phyloP scores from a whole-genome alignment of 2,113 vertebrate species.

The Megalops atlanticus region DNA sequence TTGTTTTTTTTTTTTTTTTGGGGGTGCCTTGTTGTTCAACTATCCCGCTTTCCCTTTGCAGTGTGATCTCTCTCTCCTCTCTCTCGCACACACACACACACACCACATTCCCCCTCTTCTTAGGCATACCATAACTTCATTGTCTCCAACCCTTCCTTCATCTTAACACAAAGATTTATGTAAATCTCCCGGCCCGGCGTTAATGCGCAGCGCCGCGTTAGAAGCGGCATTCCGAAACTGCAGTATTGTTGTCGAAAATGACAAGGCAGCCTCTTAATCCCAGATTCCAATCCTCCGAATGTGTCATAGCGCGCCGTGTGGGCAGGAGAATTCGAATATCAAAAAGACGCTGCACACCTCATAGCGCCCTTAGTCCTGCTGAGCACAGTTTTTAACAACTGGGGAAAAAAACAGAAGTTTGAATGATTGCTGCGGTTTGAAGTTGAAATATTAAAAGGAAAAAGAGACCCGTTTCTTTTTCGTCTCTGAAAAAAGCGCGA shows the following conservation, averaged over 20 bases:
- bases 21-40: no score
- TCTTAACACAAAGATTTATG: slow-evolving; percentile 83
- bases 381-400: slow-evolving; percentile 50
- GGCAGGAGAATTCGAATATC: slow-evolving; percentile 74
- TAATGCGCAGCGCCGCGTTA: slow-evolving; percentile 74
- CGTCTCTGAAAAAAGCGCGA: slow-evolving; percentile 12
- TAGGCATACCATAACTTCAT: slow-evolving; percentile 64
- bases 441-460: slow-evolving; percentile 33
- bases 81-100: neutral
- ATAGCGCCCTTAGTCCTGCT: slow-evolving; percentile 54
- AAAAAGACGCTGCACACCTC: slow-evolving; percentile 71
- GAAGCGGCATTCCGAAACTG: slow-evolving; percentile 78
- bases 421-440: slow-evolving; percentile 48
- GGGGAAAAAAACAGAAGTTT: slow-evolving; percentile 35
- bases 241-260: slow-evolving; percentile 80
- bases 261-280: slow-evolving; percentile 81
- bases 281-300: slow-evolving; percentile 79
- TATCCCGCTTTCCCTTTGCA: no score
- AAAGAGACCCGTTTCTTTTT: slow-evolving; percentile 22
- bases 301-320: slow-evolving; percentile 77
- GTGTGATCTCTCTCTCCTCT: slow-evolving; percentile 15
- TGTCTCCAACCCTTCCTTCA: slow-evolving; percentile 76
- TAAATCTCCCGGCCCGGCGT: slow-evolving; percentile 75
- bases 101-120: slow-evolving; percentile 6
- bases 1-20: slow-evolving; percentile 6